Conservation (phyloP, 2,797 vertebrate species). For the Mormyrops boulengeri region DNA sequence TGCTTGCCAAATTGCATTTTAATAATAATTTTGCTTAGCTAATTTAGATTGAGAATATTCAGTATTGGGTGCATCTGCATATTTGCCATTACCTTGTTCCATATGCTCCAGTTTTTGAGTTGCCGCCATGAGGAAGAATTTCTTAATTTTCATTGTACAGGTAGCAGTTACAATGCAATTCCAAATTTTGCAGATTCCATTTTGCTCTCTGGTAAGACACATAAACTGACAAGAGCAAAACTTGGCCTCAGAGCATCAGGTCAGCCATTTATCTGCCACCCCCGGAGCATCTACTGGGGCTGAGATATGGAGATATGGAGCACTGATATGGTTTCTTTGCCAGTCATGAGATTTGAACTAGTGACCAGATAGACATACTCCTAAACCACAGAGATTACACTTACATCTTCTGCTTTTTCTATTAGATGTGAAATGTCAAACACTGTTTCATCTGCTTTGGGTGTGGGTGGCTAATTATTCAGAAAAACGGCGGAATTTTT, state of each 20-base stretch:
- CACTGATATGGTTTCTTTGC: background rate
- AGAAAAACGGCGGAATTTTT: background rate
- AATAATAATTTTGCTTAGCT: background rate
- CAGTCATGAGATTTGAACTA: background rate
- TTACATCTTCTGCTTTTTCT: background rate
- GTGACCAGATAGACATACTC: background rate
- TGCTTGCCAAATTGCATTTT: background rate
- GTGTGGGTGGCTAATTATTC: background rate
- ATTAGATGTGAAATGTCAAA: background rate
- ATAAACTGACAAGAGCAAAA: background rate
- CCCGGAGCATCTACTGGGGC: background rate
- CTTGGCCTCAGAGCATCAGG: background rate
- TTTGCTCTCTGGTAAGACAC: background rate
- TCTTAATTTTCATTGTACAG: background rate
- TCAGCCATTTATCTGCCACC: background rate
- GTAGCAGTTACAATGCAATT: background rate
- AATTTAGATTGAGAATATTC: background rate
- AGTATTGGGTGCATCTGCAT: background rate
- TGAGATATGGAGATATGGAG: too few relatives aligned
- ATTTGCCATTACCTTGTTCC: background rate
- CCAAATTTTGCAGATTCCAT: background rate
- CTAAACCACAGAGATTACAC: background rate
- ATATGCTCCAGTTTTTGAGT: background rate
- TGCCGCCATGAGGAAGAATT: background rate
- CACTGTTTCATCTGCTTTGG: background rate